These are phyloP conservation scores for Alca torda DNA, from an alignment of 2,797 vertebrate genomes.

Conservation along the genomic window DNA sequence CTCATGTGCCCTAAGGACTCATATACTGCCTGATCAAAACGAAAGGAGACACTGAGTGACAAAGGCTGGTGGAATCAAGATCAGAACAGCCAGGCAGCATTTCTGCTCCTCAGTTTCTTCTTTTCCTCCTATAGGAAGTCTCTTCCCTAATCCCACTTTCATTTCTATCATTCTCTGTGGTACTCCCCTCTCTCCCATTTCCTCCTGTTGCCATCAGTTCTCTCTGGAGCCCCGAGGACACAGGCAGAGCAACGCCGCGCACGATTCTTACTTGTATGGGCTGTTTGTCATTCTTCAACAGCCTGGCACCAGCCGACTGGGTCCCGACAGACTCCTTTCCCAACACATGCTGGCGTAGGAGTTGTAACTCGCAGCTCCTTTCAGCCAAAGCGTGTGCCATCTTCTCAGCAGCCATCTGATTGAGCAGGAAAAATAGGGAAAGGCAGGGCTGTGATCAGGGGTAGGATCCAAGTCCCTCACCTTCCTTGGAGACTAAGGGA, in stretches of 20 bases:
- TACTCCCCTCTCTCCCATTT: not conserved
- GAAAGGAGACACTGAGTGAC: not conserved
- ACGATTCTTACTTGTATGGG: conserved; percentile 55
- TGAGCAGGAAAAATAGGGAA: not conserved
- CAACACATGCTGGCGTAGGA: conserved; percentile 80
- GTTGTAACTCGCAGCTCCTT: conserved; percentile 81
- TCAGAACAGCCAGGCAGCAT: not conserved
- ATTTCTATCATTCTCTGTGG: not conserved
- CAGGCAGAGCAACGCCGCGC: not conserved
- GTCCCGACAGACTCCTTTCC: conserved; percentile 70
- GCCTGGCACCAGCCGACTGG: conserved; percentile 30
- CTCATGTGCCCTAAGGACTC: not conserved
- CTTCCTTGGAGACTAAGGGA: not conserved
- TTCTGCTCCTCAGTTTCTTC: conserved; percentile 23
- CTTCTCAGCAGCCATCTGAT: conserved; percentile 80
- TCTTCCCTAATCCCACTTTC: not conserved
- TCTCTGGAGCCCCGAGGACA: not conserved
- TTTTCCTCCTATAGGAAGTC: not conserved
- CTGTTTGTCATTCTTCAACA: conserved; percentile 75
- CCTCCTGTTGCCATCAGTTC: not conserved
- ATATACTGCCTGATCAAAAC: conserved; percentile 19
- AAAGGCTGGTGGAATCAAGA: not conserved
- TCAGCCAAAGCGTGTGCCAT: conserved; percentile 82
- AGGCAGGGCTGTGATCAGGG: not conserved
- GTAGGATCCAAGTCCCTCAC: not conserved